These are phyloP conservation scores for Lepisosteus osseus DNA, from an alignment of 2,113 vertebrate species.

Conservation along the genomic window DNA sequence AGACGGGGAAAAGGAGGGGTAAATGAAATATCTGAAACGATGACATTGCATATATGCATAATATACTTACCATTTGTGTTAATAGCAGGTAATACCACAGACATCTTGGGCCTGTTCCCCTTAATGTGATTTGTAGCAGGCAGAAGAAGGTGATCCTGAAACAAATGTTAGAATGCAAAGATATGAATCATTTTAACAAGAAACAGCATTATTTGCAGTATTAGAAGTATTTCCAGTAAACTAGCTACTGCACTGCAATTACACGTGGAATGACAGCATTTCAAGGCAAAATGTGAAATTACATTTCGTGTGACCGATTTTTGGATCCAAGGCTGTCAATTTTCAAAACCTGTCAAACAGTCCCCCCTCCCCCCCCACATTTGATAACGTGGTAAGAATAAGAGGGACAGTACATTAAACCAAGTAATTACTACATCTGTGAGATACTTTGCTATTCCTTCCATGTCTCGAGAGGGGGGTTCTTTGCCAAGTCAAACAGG, in stretches of 20 bases:
- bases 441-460: background rate
- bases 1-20: too few species aligned
- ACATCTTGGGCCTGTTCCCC: constrained; percentile 94
- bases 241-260: too few species aligned
- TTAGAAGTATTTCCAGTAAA: too few species aligned
- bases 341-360: too few species aligned
- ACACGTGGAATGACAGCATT: too few species aligned
- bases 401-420: background rate
- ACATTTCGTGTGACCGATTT: too few species aligned
- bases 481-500: constrained; percentile 5
- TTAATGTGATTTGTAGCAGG: constrained; percentile 94
- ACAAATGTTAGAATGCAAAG: constrained; percentile 30
- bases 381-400: too few species aligned
- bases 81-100: constrained; percentile 87
- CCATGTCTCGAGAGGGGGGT: background rate
- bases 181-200: too few species aligned
- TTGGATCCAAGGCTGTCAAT: too few species aligned
- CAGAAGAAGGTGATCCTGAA: constrained; percentile 89
- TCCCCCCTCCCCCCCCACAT: too few species aligned
- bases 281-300: too few species aligned
- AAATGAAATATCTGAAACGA: background rate
- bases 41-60: background rate
- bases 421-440: background rate
- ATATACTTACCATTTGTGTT: constrained; percentile 84
- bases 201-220: too few species aligned